phyloP scores from a whole-genome alignment of 2,888 invertebrate genomes.

The Sinhomidia bicolor region DNA sequence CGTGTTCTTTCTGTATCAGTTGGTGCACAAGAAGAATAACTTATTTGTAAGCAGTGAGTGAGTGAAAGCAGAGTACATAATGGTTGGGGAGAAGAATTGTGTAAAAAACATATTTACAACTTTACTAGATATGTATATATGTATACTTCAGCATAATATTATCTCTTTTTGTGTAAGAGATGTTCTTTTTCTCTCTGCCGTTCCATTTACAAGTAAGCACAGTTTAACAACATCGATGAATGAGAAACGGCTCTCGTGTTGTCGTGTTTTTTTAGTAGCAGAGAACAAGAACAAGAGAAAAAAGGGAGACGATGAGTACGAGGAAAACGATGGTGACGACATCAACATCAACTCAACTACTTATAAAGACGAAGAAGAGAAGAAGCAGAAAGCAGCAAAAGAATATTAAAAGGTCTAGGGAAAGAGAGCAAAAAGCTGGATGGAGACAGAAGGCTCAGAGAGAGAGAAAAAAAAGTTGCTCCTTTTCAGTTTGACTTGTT shows the following conservation, averaged over 20 bases:
- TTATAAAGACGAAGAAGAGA: not conserved
- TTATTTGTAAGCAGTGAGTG: not conserved
- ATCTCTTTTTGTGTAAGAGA: not conserved
- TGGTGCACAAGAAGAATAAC: not conserved
- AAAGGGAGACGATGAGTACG: not conserved
- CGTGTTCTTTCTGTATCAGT: not conserved
- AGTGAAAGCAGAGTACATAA: not conserved
- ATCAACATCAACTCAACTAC: no score
- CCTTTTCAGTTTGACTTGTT: conserved; percentile 31
- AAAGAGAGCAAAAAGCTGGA: not conserved
- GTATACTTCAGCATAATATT: not conserved
- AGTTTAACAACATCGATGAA: conserved; percentile 32
- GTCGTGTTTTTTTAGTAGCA: not conserved
- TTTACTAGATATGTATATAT: not conserved
- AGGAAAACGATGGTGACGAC: not conserved
- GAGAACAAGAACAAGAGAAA: conserved; percentile 12
- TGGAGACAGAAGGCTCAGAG: conserved; percentile 1
- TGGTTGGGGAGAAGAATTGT: not conserved
- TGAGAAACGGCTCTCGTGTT: conserved; percentile 1
- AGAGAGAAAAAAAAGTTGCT: conserved; percentile 38
- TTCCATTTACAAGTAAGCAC: not conserved
- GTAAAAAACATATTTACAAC: not conserved
- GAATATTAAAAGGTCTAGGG: not conserved
- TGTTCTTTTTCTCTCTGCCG: not conserved
- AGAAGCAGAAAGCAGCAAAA: not conserved